A percentile compares a stretch with the other conserved stretches of the same genome.
Conservation (phyloP, 1,140 invertebrate species). For the Acromyrmex charruanus region DNA sequence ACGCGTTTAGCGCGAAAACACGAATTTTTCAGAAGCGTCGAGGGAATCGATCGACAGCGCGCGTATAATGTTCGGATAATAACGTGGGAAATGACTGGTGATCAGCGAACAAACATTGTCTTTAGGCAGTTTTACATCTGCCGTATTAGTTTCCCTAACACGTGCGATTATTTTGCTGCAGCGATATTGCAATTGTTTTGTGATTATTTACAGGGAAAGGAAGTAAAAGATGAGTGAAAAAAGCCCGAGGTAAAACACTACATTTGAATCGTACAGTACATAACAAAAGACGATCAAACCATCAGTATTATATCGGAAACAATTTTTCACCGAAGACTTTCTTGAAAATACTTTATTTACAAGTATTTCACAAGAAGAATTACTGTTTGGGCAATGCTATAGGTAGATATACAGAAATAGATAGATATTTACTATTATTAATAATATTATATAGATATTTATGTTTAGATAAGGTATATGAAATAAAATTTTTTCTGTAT, state of each 20-base stretch:
- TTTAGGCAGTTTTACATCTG: neutral
- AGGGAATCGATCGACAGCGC: neutral
- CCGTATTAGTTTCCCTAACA: neutral
- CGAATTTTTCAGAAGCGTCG: slow-evolving; percentile 7
- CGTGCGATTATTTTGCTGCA: neutral
- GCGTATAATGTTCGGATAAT: slow-evolving; percentile 13
- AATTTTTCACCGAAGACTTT: neutral
- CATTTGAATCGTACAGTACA: neutral
- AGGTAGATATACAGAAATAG: neutral
- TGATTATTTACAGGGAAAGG: neutral
- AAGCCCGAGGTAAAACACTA: neutral
- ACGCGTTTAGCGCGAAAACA: neutral
- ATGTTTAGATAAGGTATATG: neutral
- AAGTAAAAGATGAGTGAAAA: neutral
- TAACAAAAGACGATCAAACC: neutral
- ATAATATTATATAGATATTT: slow-evolving; percentile 4
- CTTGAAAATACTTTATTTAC: neutral
- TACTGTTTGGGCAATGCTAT: too few species aligned
- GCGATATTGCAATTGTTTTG: neutral
- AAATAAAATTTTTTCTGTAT: neutral
- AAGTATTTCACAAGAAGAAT: neutral
- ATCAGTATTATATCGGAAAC: neutral
- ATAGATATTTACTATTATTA: neutral
- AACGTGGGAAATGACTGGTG: neutral
- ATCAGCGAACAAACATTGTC: slow-evolving; percentile 5